Evolutionary conservation across 2,113 vertebrate genomes (phyloP), one percentile per base, ranked within the genome.

Genomic region (Pterocles orientalis): DNA sequence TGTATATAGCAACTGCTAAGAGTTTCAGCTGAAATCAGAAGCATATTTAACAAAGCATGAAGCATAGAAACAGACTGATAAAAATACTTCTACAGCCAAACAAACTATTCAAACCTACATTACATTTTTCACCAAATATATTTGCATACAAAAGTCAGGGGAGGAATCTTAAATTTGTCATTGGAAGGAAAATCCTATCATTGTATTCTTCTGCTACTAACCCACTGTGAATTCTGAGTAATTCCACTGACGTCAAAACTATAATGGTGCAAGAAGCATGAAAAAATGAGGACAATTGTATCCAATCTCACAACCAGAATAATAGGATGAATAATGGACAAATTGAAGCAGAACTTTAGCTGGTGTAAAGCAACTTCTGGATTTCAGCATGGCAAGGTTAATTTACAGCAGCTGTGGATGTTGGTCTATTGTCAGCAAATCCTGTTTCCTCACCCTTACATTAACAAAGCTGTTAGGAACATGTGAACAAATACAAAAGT

Each of bases 71-170:
- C 14, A 91, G 57, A 41, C 62, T 90, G 86, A 90, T 48, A 87
- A 72, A 97, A 93, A 89, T 45, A 87, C 48, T 56, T 84, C 82
- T 92, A 86, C 36, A 86, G 68, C 79, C 70, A 97, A 95, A 82
- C 1, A 87, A 91, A 56, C 33, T 84, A 84, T 94, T 94, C 92
- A 86, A 81, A 93, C 4, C 36, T 82, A 56, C 53, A 70, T 13
- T n/a, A 80, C 20, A 57, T 41, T 92, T 62, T 69, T 75, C 21
- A 53, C 17, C 5, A 87, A 82, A 94, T 26, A 73, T 17, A 84
- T 91, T 80, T 71, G 61, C 64, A 88, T 81, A 60, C 26, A 73
- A 65, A 82, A 89, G 14, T 9, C 15, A 8, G 5, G 23, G 51
- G 31, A 68, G 68, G 80, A 70, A 90, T 39, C 58, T 83, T 29